Evolutionary conservation across 2,113 vertebrate species (phyloP), one percentile per base, ranked within the genome.

Genomic region (Brachyhypopomus gauderio): DNA sequence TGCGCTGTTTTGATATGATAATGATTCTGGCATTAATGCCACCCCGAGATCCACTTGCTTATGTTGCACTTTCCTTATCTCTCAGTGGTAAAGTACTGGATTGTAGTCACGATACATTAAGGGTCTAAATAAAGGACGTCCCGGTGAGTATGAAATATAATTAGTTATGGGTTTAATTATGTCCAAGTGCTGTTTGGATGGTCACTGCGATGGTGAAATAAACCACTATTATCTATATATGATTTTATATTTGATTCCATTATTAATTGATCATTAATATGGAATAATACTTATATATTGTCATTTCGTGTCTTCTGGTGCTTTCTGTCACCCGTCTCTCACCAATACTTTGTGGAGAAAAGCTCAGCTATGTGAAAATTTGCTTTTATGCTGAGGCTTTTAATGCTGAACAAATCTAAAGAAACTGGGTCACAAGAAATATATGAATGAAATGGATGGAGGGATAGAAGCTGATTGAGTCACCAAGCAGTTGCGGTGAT

Each of bases 401-500:
- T 89, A 77, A 87, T 87, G 87, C 74, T 14, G 77, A 85, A 80
- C 81, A 88, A 91, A 89, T 88, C 86, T 84, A 75, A 55, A 80
- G 82, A 87, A 92, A 91, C 82, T 88, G 88, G 89, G 89, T 92
- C 86, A 90, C 60, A 80, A 64, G 80, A 77, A 89, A 81, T 86
- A 88, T 87, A 81, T 90, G 89, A 92, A 92, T 92, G 88, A 89
- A 91, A 87, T 76, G 63, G 60, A 79, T 77, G 77, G 60, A 79
- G 74, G 77, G 73, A 75, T 63, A 60, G 62, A 79, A 81, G 78
- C 23, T 22, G 60, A 86, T 87, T 82, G 1, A 74, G 90, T 86
- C 90, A 86, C 87, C 86, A 89, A 87, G 88, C 84, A 86, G 77
- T 89, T 64, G 66, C 78, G 25, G 83, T 86, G 85, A 89, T 72